Conservation (phyloP, 2,888 invertebrate species). For the Eurytoma adleriae region DNA sequence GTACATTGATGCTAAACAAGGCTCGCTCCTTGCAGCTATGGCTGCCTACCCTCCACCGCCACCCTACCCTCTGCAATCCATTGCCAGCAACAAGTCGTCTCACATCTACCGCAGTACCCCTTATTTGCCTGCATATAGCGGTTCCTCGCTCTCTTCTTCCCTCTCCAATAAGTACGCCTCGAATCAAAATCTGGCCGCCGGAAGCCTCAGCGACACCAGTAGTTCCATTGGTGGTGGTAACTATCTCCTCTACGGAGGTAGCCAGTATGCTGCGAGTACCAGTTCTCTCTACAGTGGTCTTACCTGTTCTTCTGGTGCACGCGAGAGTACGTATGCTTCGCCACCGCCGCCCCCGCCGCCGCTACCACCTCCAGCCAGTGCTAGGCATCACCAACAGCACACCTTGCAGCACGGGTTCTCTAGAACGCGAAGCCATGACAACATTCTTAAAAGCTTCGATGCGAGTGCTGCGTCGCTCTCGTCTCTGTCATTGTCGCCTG, state of each 20-base stretch:
- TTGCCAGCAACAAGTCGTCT: slow-evolving; percentile 79
- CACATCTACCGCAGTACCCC: slow-evolving; percentile 90
- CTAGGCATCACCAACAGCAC: slow-evolving; percentile 54
- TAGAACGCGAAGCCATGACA: slow-evolving; percentile 88
- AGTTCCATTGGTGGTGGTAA: slow-evolving; percentile 64
- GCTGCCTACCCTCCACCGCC: slow-evolving; percentile 78
- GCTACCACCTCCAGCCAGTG: slow-evolving; percentile 36
- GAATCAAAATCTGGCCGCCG: slow-evolving; percentile 82
- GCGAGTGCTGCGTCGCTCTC: slow-evolving; percentile 66
- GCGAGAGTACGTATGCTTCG: slow-evolving; percentile 34
- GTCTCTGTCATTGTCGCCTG: slow-evolving; percentile 71
- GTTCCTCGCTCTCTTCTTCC: slow-evolving; percentile 81
- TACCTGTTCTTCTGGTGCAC: slow-evolving; percentile 73
- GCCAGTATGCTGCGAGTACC: slow-evolving; percentile 75
- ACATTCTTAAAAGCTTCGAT: slow-evolving; percentile 85
- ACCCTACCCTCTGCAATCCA: slow-evolving; percentile 75
- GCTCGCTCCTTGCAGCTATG: slow-evolving; percentile 83
- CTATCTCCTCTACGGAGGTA: slow-evolving; percentile 68
- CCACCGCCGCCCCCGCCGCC: slow-evolving; percentile 54
- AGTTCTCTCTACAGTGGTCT: slow-evolving; percentile 76
- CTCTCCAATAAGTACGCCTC: slow-evolving; percentile 86
- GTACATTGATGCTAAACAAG: slow-evolving; percentile 91
- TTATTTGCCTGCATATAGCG: slow-evolving; percentile 79
- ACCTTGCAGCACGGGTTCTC: slow-evolving; percentile 67
- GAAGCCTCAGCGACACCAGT: slow-evolving; percentile 65